Evolutionary conservation across 2,113 vertebrate genomes (phyloP).

Genomic region (Neotoma lepida): DNA sequence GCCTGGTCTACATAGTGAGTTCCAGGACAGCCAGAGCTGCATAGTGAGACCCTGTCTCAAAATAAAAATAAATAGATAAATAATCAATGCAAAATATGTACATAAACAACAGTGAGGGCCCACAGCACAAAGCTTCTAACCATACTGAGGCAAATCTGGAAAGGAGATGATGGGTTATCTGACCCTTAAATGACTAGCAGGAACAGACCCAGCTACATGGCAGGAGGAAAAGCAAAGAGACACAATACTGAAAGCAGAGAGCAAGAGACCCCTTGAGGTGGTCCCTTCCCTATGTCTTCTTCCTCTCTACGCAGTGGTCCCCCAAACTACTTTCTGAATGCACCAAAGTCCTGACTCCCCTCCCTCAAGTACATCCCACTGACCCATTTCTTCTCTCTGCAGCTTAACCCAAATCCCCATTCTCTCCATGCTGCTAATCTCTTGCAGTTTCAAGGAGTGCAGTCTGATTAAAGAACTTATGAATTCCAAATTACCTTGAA

Average conservation of each 20-base stretch:
- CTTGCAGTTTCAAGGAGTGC: background rate
- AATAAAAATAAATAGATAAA: background rate
- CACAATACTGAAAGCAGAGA: background rate
- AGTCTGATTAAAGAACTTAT: background rate
- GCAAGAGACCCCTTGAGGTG: background rate
- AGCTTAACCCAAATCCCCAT: background rate
- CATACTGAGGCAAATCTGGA: background rate
- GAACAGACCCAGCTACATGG: background rate
- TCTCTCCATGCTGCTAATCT: background rate
- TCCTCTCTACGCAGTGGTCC: background rate
- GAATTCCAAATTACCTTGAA: slow-evolving; percentile 30
- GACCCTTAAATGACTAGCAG: background rate
- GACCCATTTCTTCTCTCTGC: background rate
- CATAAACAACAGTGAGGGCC: background rate
- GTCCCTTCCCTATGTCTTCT: background rate
- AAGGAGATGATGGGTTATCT: background rate
- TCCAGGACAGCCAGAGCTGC: background rate
- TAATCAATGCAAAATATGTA: background rate
- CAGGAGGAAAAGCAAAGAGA: background rate
- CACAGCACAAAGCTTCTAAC: background rate
- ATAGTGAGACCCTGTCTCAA: background rate
- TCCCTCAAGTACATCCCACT: background rate
- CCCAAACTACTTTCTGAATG: background rate
- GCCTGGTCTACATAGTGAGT: background rate
- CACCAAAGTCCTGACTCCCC: background rate